Percentiles rank a stretch among this genome's conserved stretches.
phyloP scores from a whole-genome alignment of 1,140 invertebrate species.

The Musca vetustissima region DNA sequence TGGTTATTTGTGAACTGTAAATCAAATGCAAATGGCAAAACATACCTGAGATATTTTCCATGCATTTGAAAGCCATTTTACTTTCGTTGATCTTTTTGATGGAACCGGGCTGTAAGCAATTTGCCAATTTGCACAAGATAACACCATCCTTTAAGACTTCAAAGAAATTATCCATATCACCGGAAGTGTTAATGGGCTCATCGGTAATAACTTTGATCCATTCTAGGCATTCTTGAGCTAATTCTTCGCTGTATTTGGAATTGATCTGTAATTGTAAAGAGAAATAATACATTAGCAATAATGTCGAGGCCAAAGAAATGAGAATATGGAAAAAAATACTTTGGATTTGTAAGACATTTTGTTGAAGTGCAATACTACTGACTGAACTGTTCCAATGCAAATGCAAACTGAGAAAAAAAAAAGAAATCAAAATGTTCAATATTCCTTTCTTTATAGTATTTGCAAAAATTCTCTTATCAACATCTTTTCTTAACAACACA shows the following conservation, averaged over 20 bases:
- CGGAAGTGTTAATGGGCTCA: constrained; percentile 76
- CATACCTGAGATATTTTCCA: constrained; percentile 92
- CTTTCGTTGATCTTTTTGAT: constrained; percentile 87
- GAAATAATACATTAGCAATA: not conserved
- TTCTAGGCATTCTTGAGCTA: constrained; percentile 84
- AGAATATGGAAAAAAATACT: too few relatives aligned
- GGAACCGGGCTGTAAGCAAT: constrained; percentile 73
- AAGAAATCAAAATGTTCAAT: not conserved
- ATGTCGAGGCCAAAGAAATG: not conserved
- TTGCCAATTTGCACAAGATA: constrained; percentile 83
- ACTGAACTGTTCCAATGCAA: not conserved
- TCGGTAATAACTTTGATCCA: constrained; percentile 86
- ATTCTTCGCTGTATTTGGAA: constrained; percentile 92
- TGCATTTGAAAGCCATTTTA: constrained; percentile 94
- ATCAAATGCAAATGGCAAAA: not conserved
- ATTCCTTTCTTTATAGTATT: too few relatives aligned
- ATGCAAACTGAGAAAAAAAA: not conserved
- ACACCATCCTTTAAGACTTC: constrained; percentile 84
- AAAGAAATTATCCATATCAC: constrained; percentile 91
- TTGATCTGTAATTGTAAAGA: constrained; percentile 74
- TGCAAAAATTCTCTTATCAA: too few relatives aligned
- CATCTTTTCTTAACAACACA: too few relatives aligned
- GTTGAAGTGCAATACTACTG: not conserved
- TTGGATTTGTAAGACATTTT: not conserved
- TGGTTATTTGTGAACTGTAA: not conserved